Conservation (phyloP, 1,140 invertebrate genomes). For the Drosophila carrolli region DNA sequence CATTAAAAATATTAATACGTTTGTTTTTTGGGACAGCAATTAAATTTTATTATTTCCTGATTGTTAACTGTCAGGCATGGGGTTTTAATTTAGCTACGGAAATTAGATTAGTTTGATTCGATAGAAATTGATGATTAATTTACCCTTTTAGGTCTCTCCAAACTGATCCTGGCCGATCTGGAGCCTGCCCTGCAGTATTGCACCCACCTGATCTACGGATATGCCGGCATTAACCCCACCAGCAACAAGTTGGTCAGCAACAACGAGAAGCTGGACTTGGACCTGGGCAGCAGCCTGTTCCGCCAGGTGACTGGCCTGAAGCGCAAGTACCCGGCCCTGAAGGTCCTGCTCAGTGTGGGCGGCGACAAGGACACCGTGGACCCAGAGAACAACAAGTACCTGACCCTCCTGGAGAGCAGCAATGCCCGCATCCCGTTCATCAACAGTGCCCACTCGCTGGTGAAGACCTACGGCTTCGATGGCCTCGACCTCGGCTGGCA, state of each 20-base stretch:
- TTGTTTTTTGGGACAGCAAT: background rate
- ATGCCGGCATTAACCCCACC: conserved; percentile 90
- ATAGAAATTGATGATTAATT: too few relatives aligned
- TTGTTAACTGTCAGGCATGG: background rate
- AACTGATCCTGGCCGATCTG: conserved; percentile 90
- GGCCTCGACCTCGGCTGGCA: conserved; percentile 95
- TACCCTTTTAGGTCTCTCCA: conserved; percentile 88
- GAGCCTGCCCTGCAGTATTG: conserved; percentile 91
- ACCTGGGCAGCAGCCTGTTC: conserved; percentile 89
- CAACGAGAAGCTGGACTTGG: conserved; percentile 89
- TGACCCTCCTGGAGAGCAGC: conserved; percentile 87
- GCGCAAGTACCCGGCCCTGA: conserved; percentile 89
- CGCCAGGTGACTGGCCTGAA: conserved; percentile 89
- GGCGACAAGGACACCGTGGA: conserved; percentile 89
- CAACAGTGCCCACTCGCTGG: conserved; percentile 88
- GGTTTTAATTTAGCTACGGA: too few relatives aligned
- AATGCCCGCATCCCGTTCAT: conserved; percentile 90
- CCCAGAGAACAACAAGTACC: conserved; percentile 75
- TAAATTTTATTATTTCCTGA: background rate
- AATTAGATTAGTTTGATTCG: too few relatives aligned
- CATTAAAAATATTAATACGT: too few relatives aligned
- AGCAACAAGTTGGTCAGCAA: conserved; percentile 89
- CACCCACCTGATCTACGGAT: conserved; percentile 94
- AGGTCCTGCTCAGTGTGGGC: conserved; percentile 91
- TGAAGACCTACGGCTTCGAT: conserved; percentile 92